phyloP scores from a whole-genome alignment of 2,113 vertebrate species.

The Hydropotes inermis region DNA sequence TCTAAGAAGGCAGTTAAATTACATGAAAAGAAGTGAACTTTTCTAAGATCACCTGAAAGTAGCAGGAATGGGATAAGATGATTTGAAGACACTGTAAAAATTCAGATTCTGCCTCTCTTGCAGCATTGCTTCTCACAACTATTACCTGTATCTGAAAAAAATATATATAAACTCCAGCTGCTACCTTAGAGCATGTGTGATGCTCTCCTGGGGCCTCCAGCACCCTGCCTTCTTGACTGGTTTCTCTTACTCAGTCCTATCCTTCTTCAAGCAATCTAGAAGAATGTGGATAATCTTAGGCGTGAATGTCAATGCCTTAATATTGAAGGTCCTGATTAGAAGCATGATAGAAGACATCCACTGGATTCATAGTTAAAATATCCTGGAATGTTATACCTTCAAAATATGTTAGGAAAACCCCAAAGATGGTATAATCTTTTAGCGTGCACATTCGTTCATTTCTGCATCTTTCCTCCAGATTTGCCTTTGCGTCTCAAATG shows the following conservation, averaged over 20 bases:
- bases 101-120: conserved; percentile 41
- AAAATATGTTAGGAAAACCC: conserved; percentile 63
- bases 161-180: conserved; percentile 36
- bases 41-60: not conserved
- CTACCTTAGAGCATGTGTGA: not conserved
- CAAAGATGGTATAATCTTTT: conserved; percentile 64
- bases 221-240: conserved; percentile 60
- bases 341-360: conserved; percentile 69
- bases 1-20: conserved; percentile 55
- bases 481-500: conserved; percentile 62
- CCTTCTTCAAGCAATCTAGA: conserved; percentile 39
- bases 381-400: conserved; percentile 54
- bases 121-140: conserved; percentile 52
- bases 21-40: conserved; percentile 37
- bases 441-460: conserved; percentile 36
- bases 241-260: conserved; percentile 47
- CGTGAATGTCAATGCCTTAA: conserved; percentile 81
- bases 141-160: conserved; percentile 46
- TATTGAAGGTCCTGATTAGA: conserved; percentile 68
- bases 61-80: not conserved
- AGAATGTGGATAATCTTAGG: conserved; percentile 63
- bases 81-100: conserved; percentile 44
- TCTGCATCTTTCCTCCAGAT: conserved; percentile 45
- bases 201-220: conserved; percentile 59
- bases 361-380: conserved; percentile 59